Evolutionary conservation across 2,888 invertebrate genomes (phyloP).

Genomic region (Didymodactylos carnosus): DNA sequence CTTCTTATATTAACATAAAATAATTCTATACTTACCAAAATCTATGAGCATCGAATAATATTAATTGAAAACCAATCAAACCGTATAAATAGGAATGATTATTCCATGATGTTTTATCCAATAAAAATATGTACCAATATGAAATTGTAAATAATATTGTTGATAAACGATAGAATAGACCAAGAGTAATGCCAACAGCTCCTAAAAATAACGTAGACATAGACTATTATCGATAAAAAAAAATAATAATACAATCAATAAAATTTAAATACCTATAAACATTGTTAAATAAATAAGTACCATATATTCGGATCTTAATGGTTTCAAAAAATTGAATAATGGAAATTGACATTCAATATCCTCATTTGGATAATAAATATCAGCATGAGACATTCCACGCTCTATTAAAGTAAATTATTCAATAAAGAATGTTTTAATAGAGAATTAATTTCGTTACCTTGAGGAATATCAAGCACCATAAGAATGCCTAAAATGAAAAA

Average conservation of each 20-base stretch:
- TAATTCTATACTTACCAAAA: slow-evolving; percentile 53
- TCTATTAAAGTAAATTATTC: no score
- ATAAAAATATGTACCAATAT: slow-evolving; percentile 67
- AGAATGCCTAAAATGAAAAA: background rate
- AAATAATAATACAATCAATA: no score
- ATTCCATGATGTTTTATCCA: slow-evolving; percentile 77
- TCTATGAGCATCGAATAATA: slow-evolving; percentile 51
- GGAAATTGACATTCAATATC: slow-evolving; percentile 58
- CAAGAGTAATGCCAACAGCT: slow-evolving; percentile 57
- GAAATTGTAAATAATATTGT: slow-evolving; percentile 48
- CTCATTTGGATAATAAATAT: slow-evolving; percentile 55
- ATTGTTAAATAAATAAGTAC: slow-evolving; percentile 54
- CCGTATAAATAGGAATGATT: slow-evolving; percentile 82
- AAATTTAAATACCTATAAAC: slow-evolving; percentile 48
- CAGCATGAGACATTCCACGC: slow-evolving; percentile 54
- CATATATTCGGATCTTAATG: slow-evolving; percentile 53
- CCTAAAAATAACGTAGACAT: slow-evolving; percentile 40
- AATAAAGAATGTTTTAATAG: no score
- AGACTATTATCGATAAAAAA: no score
- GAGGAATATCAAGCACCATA: slow-evolving; percentile 14
- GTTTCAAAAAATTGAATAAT: slow-evolving; percentile 49
- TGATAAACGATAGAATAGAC: slow-evolving; percentile 51
- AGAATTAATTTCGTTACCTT: no score
- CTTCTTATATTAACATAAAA: no score
- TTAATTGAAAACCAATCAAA: slow-evolving; percentile 49